Percentiles rank a stretch among this genome's conserved stretches.
These are phyloP conservation scores for Coryphaenoides rupestris DNA, from an alignment of 2,113 vertebrate genomes.

Conservation along the genomic window DNA sequence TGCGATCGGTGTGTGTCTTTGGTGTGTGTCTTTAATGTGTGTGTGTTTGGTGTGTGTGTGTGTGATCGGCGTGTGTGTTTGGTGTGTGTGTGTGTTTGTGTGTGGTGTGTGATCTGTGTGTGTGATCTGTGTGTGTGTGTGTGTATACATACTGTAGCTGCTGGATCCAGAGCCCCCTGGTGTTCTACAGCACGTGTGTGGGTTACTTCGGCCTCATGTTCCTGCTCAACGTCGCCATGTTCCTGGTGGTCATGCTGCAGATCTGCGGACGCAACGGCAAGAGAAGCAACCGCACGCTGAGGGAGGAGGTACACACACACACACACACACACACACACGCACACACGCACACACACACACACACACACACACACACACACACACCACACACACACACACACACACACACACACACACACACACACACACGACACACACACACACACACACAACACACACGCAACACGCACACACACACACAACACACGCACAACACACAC, in stretches of 20 bases:
- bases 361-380: no score
- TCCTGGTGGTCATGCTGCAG: constrained; percentile 95
- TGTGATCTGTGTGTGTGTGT: background rate
- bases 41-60: no score
- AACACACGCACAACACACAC: no score
- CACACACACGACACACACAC: no score
- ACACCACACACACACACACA: no score
- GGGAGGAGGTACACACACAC: constrained; percentile 75
- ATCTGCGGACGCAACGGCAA: constrained; percentile 96
- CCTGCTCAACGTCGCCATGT: constrained; percentile 94
- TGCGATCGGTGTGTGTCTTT: background rate
- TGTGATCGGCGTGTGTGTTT: background rate
- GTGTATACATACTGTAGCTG: constrained; percentile 73
- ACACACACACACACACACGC: no score
- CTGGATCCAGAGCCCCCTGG: constrained; percentile 78
- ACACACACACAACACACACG: no score
- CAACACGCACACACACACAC: no score
- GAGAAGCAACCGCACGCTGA: constrained; percentile 83
- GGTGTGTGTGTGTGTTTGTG: background rate
- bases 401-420: no score
- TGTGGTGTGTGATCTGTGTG: no score
- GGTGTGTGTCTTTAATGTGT: no score
- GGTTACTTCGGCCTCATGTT: constrained; percentile 92
- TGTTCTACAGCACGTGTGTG: constrained; percentile 88
- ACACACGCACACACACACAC: no score